phyloP scores from a whole-genome alignment of 2,888 invertebrate species.

The Bursaphelenchus okinawaensis region DNA sequence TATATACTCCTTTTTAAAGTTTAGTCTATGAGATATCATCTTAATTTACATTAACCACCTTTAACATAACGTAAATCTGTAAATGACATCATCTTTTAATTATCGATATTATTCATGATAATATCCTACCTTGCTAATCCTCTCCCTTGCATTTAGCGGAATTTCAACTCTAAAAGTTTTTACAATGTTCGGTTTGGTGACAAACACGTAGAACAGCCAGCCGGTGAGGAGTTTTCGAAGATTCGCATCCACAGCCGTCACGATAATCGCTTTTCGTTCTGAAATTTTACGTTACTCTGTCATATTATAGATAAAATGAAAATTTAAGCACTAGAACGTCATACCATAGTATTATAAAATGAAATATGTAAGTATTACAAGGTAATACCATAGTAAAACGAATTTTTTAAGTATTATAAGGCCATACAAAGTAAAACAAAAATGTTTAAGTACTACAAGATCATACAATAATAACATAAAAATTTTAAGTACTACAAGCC shows the following conservation, averaged over 20 bases:
- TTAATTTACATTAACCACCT: neutral
- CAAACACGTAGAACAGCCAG: slow-evolving; percentile 27
- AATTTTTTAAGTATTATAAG: neutral
- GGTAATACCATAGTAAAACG: neutral
- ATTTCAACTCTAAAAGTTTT: slow-evolving; percentile 13
- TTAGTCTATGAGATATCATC: neutral
- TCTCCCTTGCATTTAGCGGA: neutral
- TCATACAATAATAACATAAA: neutral
- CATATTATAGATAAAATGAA: too few relatives aligned
- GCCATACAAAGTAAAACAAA: neutral
- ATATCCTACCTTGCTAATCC: neutral
- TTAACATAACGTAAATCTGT: too few relatives aligned
- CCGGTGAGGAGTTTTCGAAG: slow-evolving; percentile 14
- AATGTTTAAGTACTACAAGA: too few relatives aligned
- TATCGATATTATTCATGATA: too few relatives aligned
- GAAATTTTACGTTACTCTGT: too few relatives aligned
- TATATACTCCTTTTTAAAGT: too few relatives aligned
- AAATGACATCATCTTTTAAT: too few relatives aligned
- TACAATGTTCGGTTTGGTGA: slow-evolving; percentile 32
- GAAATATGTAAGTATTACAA: too few relatives aligned
- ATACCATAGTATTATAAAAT: too few relatives aligned
- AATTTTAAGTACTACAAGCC: neutral
- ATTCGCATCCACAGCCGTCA: slow-evolving; percentile 27
- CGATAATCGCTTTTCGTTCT: slow-evolving; percentile 19
- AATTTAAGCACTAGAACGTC: too few relatives aligned